These are phyloP conservation scores for Wasmannia auropunctata DNA, from an alignment of 1,140 invertebrate species.

Conservation along the genomic window DNA sequence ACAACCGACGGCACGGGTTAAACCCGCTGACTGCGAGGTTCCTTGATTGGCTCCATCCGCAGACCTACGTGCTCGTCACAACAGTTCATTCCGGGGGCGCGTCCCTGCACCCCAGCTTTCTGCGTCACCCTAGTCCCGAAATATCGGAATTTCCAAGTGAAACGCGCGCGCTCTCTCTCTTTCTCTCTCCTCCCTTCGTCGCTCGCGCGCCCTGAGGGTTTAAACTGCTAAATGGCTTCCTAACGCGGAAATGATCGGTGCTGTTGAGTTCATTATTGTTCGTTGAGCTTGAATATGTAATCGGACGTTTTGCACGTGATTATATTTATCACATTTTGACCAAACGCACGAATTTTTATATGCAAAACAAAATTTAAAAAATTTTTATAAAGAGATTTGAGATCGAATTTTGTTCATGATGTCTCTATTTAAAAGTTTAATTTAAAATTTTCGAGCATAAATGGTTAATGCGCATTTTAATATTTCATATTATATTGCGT, in stretches of 20 bases:
- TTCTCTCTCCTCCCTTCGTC: neutral
- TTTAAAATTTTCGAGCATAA: constrained; percentile 2
- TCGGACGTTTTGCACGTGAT: neutral
- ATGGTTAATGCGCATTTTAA: constrained; percentile 23
- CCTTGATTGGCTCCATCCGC: constrained; percentile 85
- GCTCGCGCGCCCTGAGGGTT: neutral
- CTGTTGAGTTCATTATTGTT: constrained; percentile 48
- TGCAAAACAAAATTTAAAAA: constrained; percentile 24
- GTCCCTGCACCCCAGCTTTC: neutral
- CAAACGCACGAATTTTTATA: neutral
- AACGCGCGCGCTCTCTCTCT: too few species aligned
- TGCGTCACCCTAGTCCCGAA: constrained; percentile 42
- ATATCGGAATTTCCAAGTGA: constrained; percentile 64
- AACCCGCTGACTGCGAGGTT: constrained; percentile 83
- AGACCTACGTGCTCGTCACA: constrained; percentile 85
- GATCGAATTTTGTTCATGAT: neutral
- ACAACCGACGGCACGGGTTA: constrained; percentile 79
- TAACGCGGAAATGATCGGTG: constrained; percentile 51
- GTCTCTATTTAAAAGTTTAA: constrained; percentile 30
- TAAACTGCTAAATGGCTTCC: constrained; percentile 45
- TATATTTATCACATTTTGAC: constrained; percentile 19
- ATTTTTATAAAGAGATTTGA: constrained; percentile 10
- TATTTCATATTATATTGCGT: constrained; percentile 29
- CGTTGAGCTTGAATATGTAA: neutral
- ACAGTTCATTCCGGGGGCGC: constrained; percentile 76